Evolutionary conservation across 2,797 vertebrate species (phyloP), one percentile per base, ranked within the genome.

Genomic region (Glossophaga mutica): DNA sequence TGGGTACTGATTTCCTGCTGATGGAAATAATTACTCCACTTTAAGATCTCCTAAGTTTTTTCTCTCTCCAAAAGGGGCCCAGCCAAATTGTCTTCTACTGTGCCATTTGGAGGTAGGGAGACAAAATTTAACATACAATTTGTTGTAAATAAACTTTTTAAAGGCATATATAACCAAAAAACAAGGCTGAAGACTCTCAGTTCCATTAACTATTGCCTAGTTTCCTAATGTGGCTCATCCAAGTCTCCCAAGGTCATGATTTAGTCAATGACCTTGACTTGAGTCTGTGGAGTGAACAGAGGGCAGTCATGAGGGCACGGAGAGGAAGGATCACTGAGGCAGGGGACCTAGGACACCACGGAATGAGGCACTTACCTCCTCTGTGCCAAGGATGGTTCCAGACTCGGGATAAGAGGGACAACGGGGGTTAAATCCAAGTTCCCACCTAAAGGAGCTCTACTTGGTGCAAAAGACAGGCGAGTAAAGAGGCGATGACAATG

Each of bases 61-160:
- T 65, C 68, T 96, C 55, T 67, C 76, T 96, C 79, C 70, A 88
- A 96, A 82, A 92, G 74, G 57, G 19, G 32, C 1, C 79, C n/a
- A 57, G 29, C 59, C 79, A 87, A 94, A 96, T 46, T 83, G 42
- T 77, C 85, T 96, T 93, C 65, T 42, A 62, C 32, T 37, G n/a
- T 67, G 39, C 52, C 78, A 82, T 83, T 88, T 39, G 7, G 34
- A 21, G 22, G 12, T n/a, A 78, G 50, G 34, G 32, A 90, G 62
- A 57, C 92, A 81, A 94, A 89, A 93, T 62, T 46, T 52, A 82
- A 57, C 76, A 44, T 59, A 79, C 0, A 55, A 77, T 82, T 78
- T 82, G 55, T 90, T 91, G 92, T 88, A 94, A 96, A 94, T 88
- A 91, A 94, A 87, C 67, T 62, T 94, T 94, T 91, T 85, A 82